These are phyloP conservation scores for Scartelaos histophorus DNA, from an alignment of 2,113 vertebrate genomes.

Conservation along the genomic window DNA sequence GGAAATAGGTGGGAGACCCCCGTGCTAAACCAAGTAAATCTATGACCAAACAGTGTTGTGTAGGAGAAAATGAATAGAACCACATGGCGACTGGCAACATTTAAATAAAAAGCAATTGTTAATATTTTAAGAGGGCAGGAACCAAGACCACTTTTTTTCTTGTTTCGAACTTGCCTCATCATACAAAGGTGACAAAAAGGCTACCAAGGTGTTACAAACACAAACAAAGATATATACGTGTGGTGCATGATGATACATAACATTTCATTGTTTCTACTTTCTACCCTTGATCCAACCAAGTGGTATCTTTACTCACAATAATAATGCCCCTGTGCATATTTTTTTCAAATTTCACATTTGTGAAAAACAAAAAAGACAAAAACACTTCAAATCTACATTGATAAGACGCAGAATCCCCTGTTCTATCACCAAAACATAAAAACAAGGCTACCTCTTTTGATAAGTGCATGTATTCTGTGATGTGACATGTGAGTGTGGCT, in stretches of 20 bases:
- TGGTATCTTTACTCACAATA: constrained; percentile 52
- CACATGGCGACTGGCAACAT: neutral
- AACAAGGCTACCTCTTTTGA: constrained; percentile 39
- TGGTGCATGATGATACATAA: constrained; percentile 43
- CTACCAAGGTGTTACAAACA: constrained; percentile 46
- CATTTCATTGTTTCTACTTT: constrained; percentile 59
- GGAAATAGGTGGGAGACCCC: too few species aligned
- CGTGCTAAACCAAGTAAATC: neutral
- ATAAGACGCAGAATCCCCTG: constrained; percentile 36
- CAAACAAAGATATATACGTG: constrained; percentile 45
- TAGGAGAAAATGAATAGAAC: constrained; percentile 18
- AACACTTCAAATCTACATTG: constrained; percentile 63
- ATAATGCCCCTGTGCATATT: constrained; percentile 72
- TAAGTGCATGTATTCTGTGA: constrained; percentile 45
- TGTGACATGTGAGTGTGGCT: constrained; percentile 37
- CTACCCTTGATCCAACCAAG: constrained; percentile 62
- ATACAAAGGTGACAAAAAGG: constrained; percentile 57
- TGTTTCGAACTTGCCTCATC: constrained; percentile 54
- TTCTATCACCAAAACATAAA: constrained; percentile 32
- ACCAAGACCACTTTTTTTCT: constrained; percentile 46
- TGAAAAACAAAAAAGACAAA: constrained; percentile 57
- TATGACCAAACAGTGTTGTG: neutral
- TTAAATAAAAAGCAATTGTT: constrained; percentile 13
- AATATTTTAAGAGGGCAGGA: constrained; percentile 13
- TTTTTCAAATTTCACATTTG: constrained; percentile 72